phyloP scores from a whole-genome alignment of 1,140 invertebrate genomes.

The Brachionus paranguensis region DNA sequence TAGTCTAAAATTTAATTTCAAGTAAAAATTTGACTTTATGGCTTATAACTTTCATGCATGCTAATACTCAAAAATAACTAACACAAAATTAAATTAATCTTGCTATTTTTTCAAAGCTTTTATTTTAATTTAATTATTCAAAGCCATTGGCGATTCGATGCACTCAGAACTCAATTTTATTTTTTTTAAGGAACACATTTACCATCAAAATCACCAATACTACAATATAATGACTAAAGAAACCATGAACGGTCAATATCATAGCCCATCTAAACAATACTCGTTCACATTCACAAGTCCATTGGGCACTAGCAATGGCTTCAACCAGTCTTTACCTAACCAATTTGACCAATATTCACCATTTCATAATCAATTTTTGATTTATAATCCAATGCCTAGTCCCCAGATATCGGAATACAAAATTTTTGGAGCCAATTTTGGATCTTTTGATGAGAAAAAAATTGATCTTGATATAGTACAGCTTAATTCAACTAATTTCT shows the following conservation, averaged over 20 bases:
- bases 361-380: not conserved
- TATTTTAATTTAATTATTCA: constrained; percentile 6
- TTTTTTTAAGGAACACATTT: not conserved
- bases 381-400: not conserved
- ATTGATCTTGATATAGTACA: constrained; percentile 27
- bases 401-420: not conserved
- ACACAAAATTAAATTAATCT: not conserved
- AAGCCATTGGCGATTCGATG: not conserved
- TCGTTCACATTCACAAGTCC: not conserved
- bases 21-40: not conserved
- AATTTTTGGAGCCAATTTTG: constrained; percentile 26
- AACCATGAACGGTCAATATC: not conserved
- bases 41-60: not conserved
- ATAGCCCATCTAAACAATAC: not conserved
- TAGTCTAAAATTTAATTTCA: not conserved
- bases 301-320: not conserved
- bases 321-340: not conserved
- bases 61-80: not conserved
- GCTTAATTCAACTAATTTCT: not conserved
- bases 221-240: not conserved
- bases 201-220: not conserved
- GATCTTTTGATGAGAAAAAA: constrained; percentile 11
- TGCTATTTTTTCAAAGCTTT: not conserved
- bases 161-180: not conserved
- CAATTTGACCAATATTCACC: not conserved